Evolutionary conservation across 2,888 invertebrate genomes (phyloP), one percentile per base, ranked within the genome.

Genomic region (Apomyelois bistriatella): DNA sequence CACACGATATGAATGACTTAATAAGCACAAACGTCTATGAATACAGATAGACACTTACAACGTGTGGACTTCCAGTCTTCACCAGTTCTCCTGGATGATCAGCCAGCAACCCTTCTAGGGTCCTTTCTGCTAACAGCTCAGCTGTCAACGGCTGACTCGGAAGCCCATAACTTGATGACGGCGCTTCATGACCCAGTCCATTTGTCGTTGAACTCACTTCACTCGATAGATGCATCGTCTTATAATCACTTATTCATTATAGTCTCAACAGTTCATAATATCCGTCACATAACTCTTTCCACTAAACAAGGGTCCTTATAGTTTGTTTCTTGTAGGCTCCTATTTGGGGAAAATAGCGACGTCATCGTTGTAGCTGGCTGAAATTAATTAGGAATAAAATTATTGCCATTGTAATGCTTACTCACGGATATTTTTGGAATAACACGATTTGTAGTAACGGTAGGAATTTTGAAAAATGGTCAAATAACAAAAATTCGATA

Each of bases 11-110:
- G n/a, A n/a, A n/a, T n/a, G n/a, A n/a, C n/a, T n/a, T n/a, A 15
- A 42, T 22, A 32, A 10, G 15, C 36, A 52, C 43, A 49, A 12
- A 2, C 5, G 5, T 22, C 5, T 22, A 22, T 3, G 22, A 22
- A 22, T 5, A 22, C 22, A 22, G 22, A 22, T 22, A 22, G 22
- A 22, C 5, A 85, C 91, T 89, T 68, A 98, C 95, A 81, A 99
- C 95, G 90, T 97, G 95, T 1, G 98, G 98, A 75, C 96, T 94
- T n/a, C 98, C 99, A 62, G 99, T 99, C 76, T 97, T 93, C 56
- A 98, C 95, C 62, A 99, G 90, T 85, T 97, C 97, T 13, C 97
- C 98, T 2, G 97, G 97, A 87, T 98, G 97, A 74, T 98, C 97
- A 52, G 96, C 95, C 57, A 98, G 86, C 58, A 97, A 91, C 48